phyloP scores from a whole-genome alignment of 2,113 vertebrate genomes.

The Todiramphus saurophagus region DNA sequence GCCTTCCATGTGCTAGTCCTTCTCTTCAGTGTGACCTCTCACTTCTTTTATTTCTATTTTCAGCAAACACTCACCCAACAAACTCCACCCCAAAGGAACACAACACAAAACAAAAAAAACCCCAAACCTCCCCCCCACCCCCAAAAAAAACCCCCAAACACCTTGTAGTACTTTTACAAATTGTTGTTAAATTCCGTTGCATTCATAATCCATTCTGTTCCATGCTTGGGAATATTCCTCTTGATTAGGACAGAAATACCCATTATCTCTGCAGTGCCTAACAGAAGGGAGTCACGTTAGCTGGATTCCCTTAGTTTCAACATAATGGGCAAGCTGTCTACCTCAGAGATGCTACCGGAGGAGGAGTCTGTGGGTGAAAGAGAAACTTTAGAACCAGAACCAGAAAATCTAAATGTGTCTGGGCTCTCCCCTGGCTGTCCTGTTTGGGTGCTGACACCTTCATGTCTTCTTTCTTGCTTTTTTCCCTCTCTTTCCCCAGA shows the following conservation, averaged over 20 bases:
- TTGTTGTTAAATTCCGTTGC: neutral
- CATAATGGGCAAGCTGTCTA: neutral
- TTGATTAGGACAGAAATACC: neutral
- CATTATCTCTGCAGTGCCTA: neutral
- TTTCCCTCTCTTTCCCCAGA: slow-evolving; percentile 70
- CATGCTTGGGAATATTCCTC: neutral
- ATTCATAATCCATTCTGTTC: neutral
- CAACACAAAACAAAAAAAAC: too few relatives aligned
- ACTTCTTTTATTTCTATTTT: neutral
- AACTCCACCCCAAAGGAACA: neutral
- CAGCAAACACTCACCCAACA: neutral
- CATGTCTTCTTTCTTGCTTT: neutral
- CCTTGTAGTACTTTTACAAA: neutral
- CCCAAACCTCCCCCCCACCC: too few relatives aligned
- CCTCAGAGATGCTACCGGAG: neutral
- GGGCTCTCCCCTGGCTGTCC: neutral
- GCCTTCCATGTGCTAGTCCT: neutral
- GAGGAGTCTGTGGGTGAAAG: neutral
- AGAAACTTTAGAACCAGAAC: neutral
- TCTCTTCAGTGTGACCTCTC: neutral
- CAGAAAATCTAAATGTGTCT: neutral
- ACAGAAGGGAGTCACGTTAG: neutral
- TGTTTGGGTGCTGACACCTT: neutral
- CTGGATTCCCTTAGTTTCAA: neutral
- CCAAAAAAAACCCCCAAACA: too few relatives aligned